These are phyloP conservation scores for Palythoa grandiflora DNA, from an alignment of 92 coral and sea anemone species.

Conservation along the genomic window DNA sequence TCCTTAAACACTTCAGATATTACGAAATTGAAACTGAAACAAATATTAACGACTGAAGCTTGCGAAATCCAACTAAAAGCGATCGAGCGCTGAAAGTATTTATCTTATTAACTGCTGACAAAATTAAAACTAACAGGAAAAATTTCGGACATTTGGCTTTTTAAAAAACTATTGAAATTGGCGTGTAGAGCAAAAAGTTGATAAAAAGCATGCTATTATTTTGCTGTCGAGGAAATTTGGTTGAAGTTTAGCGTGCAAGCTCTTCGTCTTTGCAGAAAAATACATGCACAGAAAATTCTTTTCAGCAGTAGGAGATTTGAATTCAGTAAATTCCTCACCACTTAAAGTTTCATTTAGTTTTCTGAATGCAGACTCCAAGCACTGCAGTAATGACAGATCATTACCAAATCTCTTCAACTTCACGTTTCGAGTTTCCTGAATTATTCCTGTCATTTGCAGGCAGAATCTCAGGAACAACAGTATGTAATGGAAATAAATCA, in stretches of 20 bases:
- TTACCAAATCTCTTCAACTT: constrained; percentile 30
- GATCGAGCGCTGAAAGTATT: background rate
- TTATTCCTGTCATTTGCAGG: constrained; percentile 22
- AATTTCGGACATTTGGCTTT: too few relatives aligned
- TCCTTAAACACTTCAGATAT: too few relatives aligned
- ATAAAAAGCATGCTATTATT: too few relatives aligned
- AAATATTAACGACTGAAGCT: too few relatives aligned
- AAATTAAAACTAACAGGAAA: too few relatives aligned
- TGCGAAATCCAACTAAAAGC: background rate
- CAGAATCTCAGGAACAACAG: background rate
- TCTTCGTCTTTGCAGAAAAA: background rate
- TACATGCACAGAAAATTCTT: background rate
- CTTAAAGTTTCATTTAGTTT: constrained; percentile 23
- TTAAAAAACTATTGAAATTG: too few relatives aligned
- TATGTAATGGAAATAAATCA: constrained; percentile 2
- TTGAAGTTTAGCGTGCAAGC: background rate
- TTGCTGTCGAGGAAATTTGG: too few relatives aligned
- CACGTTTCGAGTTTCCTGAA: constrained; percentile 47
- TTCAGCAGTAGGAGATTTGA: constrained; percentile 19
- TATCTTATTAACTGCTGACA: too few relatives aligned
- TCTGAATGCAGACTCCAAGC: background rate
- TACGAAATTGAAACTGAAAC: too few relatives aligned
- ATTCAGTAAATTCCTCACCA: constrained; percentile 15
- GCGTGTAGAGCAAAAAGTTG: too few relatives aligned
- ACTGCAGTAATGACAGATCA: constrained; percentile 22